These are phyloP conservation scores for Melipona quadrifasciata DNA, from an alignment of 1,140 invertebrate genomes.

Conservation along the genomic window DNA sequence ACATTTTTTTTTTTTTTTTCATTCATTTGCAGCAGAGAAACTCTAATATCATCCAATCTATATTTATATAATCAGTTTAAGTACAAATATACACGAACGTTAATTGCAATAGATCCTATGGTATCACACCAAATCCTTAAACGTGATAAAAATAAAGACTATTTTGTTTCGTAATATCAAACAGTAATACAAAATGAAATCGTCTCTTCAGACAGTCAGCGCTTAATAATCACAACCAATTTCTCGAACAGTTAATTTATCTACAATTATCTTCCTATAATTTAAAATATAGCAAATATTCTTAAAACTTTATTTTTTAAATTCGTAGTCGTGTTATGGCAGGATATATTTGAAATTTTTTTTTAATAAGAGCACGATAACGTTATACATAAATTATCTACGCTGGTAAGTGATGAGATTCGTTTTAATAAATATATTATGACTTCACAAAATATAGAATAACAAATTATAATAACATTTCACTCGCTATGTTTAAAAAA, in stretches of 20 bases:
- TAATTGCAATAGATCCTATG: slow-evolving; percentile 35
- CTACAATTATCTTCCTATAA: slow-evolving; percentile 11
- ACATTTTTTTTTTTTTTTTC: slow-evolving; percentile 19
- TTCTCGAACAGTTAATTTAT: slow-evolving; percentile 7
- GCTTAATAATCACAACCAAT: slow-evolving; percentile 40
- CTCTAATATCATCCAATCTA: background rate
- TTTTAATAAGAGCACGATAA: slow-evolving; percentile 2
- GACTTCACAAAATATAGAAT: slow-evolving; percentile 22
- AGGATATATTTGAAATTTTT: slow-evolving; percentile 21
- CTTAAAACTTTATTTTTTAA: slow-evolving; percentile 12
- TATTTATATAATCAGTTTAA: slow-evolving; percentile 36
- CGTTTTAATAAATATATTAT: slow-evolving; percentile 41
- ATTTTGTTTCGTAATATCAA: background rate
- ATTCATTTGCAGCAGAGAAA: slow-evolving; percentile 15
- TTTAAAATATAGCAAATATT: slow-evolving; percentile 24
- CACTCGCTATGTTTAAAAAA: slow-evolving; percentile 31
- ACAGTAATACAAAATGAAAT: slow-evolving; percentile 27
- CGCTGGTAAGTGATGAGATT: slow-evolving; percentile 20
- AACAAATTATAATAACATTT: slow-evolving; percentile 32
- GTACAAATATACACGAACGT: slow-evolving; percentile 48
- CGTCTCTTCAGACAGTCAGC: background rate
- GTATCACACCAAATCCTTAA: slow-evolving; percentile 44
- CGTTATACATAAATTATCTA: slow-evolving; percentile 20
- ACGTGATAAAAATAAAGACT: slow-evolving; percentile 16
- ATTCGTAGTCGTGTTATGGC: slow-evolving; percentile 33